A percentile compares a stretch with the other conserved stretches of the same genome.
Evolutionary conservation across 2,113 vertebrate species (phyloP).

Genomic region (Crotophaga sulcirostris): DNA sequence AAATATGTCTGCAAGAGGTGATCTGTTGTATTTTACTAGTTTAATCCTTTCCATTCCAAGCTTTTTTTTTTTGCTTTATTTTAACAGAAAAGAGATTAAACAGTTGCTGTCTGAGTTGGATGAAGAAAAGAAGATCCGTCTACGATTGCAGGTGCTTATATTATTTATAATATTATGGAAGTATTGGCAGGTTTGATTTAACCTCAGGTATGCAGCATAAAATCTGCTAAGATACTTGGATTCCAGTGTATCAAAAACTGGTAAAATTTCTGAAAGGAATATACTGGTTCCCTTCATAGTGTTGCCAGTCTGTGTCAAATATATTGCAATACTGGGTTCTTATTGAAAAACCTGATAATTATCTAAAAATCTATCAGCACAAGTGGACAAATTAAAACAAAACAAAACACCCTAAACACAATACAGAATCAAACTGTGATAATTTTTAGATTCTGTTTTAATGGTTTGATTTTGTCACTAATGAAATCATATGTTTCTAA

Average conservation of each 20-base stretch:
- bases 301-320: background rate
- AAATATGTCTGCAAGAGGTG: background rate
- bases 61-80: constrained; percentile 6
- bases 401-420: background rate
- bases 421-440: background rate
- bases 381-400: background rate
- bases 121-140: constrained; percentile 93
- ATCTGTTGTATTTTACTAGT: background rate
- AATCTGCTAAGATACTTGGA: background rate
- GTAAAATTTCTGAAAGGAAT: background rate
- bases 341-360: background rate
- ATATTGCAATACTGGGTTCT: background rate
- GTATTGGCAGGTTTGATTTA: background rate
- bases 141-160: constrained; percentile 88
- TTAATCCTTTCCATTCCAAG: background rate
- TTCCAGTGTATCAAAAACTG: background rate
- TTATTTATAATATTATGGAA: background rate
- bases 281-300: background rate
- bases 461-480: background rate
- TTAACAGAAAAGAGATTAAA: constrained; percentile 93
- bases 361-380: background rate
- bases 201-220: background rate
- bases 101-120: constrained; percentile 90
- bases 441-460: background rate
- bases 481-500: background rate